Base-by-base conservation (phyloP, 2,113 vertebrate genomes). In the Chaenocephalus aceratus region DNA sequence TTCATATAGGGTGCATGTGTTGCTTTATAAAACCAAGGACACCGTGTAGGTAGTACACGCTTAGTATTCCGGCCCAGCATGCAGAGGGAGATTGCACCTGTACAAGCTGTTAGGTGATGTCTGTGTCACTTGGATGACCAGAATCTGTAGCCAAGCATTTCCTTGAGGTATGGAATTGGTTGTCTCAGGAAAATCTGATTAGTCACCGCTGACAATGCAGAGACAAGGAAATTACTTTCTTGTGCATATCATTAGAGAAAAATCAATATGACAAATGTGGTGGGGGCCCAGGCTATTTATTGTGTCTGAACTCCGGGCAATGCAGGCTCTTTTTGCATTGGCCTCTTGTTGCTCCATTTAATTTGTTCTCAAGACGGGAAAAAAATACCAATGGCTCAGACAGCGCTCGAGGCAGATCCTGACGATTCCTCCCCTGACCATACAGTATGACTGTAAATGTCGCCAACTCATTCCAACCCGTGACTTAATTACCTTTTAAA, bases 181-280 rank as follows among this genome's bases (percentile, higher is more conserved):
- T 86, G 79, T 91, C 90, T 84, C 73, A 30, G 84, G 82, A 86
- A 93, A 94, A 95, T 92, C 93, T 95, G 91, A 96, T 97, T 96
- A 97, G 95, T 96, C 94, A 95, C 87, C 75, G 83, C 87, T 94
- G 95, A 96, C 95, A 97, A 94, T 91, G 86, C 82, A 88, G 94
- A 94, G 87, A 84, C 89, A 93, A 95, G 95, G 95, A 95, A 96
- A 97, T 97, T 93, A 95, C 94, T 96, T 97, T 96, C 93, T 91
- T 94, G 91, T 96, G 95, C 94, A 96, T 97, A 95, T 95, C 85
- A 95, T 97, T 97, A 95, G 93, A 94, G 92, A 83, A 86, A 94
- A 96, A 97, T 97, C 96, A 95, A 96, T 97, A 92, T 93, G 92
- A 95, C 85, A 75, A 95, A 96, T 95, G 91, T 84, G 90, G 91